Conservation (phyloP, 2,797 vertebrate species). For the Sebastolobus altivelis region DNA sequence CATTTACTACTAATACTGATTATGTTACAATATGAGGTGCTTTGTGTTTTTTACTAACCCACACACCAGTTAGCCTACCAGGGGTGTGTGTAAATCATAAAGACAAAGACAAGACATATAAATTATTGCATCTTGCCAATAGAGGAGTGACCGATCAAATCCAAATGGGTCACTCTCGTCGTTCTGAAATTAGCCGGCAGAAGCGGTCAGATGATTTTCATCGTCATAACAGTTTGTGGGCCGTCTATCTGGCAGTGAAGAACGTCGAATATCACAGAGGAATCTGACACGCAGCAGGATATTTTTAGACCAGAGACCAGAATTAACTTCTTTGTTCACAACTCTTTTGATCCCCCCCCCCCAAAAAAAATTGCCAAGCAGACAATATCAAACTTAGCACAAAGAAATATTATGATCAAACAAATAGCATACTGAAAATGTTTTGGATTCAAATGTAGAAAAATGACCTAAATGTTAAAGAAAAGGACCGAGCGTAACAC, state of each 20-base stretch:
- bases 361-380: not conserved
- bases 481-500: not conserved
- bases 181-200: slow-evolving; percentile 21
- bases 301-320: slow-evolving; percentile 19
- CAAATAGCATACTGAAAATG: not conserved
- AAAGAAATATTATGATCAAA: slow-evolving; percentile 33
- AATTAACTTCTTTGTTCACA: slow-evolving; percentile 28
- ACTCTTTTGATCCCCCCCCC: slow-evolving; percentile 22
- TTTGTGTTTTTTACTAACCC: slow-evolving; percentile 39
- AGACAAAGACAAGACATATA: slow-evolving; percentile 26
- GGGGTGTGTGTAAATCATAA: slow-evolving; percentile 26
- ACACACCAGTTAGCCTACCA: slow-evolving; percentile 20
- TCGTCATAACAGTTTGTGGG: slow-evolving; percentile 7
- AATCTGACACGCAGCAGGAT: slow-evolving; percentile 10
- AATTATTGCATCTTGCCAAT: slow-evolving; percentile 53
- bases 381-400: slow-evolving; percentile 10
- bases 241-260: slow-evolving; percentile 35
- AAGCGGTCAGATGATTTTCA: slow-evolving; percentile 30
- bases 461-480: not conserved
- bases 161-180: slow-evolving; percentile 3
- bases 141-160: slow-evolving; percentile 13
- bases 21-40: slow-evolving; percentile 64
- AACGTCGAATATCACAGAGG: slow-evolving; percentile 27
- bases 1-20: slow-evolving; percentile 56
- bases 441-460: slow-evolving; percentile 17